phyloP scores from a whole-genome alignment of 2,797 vertebrate species.

The Natrix natrix region DNA sequence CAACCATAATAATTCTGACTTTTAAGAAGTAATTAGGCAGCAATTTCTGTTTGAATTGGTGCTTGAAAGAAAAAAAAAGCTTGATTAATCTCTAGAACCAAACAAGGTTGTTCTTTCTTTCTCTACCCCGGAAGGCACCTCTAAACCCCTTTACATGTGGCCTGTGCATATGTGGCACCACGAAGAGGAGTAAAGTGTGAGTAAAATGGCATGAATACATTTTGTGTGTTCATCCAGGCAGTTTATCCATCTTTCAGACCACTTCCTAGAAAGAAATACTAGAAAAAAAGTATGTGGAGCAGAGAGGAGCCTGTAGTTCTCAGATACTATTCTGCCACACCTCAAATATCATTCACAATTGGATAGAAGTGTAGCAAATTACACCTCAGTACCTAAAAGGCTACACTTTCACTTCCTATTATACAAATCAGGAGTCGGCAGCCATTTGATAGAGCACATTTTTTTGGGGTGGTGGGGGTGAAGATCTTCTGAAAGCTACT shows the following conservation, averaged over 20 bases:
- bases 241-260: not conserved
- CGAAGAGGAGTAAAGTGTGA: not conserved
- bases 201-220: not conserved
- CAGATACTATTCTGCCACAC: not conserved
- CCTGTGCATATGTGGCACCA: not conserved
- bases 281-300: not conserved
- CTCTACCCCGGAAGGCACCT: too few species aligned
- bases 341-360: not conserved
- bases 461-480: too few species aligned
- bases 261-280: not conserved
- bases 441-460: not conserved
- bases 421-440: not conserved
- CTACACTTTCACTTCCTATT: not conserved
- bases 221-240: not conserved
- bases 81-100: not conserved
- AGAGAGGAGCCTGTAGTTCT: too few species aligned
- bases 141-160: not conserved
- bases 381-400: not conserved
- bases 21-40: not conserved
- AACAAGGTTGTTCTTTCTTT: not conserved
- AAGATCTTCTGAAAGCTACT: not conserved
- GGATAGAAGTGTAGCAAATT: not conserved
- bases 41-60: not conserved
- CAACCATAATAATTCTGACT: not conserved
- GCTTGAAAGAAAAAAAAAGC: not conserved